phyloP scores from a whole-genome alignment of 2,888 invertebrate genomes.

The Conomelus anceps region DNA sequence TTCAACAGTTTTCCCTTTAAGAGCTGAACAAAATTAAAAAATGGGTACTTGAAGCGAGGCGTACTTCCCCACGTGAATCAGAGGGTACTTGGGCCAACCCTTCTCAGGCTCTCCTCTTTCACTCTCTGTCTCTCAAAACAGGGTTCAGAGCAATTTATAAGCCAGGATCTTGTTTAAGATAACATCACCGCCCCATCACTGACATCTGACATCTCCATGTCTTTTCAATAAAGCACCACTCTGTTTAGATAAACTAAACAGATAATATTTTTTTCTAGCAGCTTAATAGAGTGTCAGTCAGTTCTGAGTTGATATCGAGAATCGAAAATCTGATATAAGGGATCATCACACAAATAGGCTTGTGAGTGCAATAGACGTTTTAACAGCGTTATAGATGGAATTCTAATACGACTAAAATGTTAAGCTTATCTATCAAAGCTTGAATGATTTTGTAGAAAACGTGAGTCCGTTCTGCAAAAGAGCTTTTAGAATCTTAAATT shows the following conservation, averaged over 20 bases:
- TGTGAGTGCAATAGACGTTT: background rate
- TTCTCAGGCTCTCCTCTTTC: background rate
- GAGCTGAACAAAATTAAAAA: background rate
- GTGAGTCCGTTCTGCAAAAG: background rate
- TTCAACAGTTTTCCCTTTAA: background rate
- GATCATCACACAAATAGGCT: background rate
- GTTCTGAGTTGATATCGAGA: background rate
- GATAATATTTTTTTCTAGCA: background rate
- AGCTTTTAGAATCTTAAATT: too few relatives aligned
- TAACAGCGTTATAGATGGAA: background rate
- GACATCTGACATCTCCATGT: background rate
- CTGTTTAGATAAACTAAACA: background rate
- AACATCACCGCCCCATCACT: background rate
- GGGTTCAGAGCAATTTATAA: background rate
- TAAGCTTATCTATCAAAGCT: background rate
- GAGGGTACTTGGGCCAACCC: background rate
- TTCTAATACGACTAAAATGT: background rate
- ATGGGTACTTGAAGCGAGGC: background rate
- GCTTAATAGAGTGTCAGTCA: background rate
- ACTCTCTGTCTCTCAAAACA: background rate
- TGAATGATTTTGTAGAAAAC: background rate
- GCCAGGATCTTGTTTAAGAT: background rate
- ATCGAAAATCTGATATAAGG: background rate
- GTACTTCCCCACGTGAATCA: background rate
- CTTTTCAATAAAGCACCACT: background rate